Conservation (phyloP, 2,113 vertebrate genomes). For the Ictalurus punctatus region DNA sequence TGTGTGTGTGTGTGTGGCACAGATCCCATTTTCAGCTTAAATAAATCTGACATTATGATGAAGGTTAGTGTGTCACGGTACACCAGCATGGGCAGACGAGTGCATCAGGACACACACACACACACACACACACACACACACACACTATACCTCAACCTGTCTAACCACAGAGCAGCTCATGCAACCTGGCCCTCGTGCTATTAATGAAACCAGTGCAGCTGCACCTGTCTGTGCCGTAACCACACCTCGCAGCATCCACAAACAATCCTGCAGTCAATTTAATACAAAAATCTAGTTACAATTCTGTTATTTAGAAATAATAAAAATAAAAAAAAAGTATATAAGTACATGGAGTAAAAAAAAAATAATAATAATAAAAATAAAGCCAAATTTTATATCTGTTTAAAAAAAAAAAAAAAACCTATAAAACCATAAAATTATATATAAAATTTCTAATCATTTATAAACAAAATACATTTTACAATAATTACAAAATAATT, state of each 20-base stretch:
- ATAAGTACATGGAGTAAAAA: neutral
- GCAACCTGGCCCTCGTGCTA: neutral
- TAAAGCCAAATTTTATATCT: too few relatives aligned
- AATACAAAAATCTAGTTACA: neutral
- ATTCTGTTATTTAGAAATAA: too few relatives aligned
- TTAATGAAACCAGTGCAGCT: neutral
- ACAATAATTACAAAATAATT: too few relatives aligned
- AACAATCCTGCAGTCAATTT: neutral
- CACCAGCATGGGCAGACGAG: neutral
- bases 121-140: neutral
- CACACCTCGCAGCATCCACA: neutral
- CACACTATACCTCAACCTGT: neutral
- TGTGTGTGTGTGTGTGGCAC: neutral
- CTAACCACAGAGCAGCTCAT: neutral
- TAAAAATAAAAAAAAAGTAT: too few relatives aligned
- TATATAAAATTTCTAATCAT: too few relatives aligned
- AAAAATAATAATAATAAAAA: too few relatives aligned
- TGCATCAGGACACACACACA: neutral
- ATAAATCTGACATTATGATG: neutral
- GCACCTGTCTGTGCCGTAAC: neutral
- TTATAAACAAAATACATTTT: too few relatives aligned
- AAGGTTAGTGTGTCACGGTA: constrained; percentile 24
- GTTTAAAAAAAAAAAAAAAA: too few relatives aligned
- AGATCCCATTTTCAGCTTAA: neutral
- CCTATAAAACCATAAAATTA: too few relatives aligned